Evolutionary conservation across 2,888 invertebrate species (phyloP), one percentile per base, ranked within the genome.

Genomic region (Hedya salicella): DNA sequence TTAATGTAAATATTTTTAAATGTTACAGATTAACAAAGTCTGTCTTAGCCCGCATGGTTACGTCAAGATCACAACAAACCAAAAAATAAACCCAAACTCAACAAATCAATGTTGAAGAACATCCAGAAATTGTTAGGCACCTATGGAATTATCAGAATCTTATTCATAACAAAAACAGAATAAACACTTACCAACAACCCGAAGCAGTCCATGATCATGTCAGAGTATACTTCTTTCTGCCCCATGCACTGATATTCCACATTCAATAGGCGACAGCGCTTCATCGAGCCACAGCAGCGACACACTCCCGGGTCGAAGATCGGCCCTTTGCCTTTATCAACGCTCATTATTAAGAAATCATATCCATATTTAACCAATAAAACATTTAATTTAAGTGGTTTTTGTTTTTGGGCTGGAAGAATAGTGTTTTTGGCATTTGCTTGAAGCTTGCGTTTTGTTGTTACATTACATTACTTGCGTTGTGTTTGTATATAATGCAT

Each of bases 171-270:
- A n/a, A n/a, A n/a, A n/a, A n/a, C n/a, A n/a, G n/a, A n/a, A 25
- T 25, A 25, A 25, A 6, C 30, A 77, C 85, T 79, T 74, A 91
- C 91, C 75, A 91, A 59, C 13, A 92, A 74, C 0, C 91, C 88
- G 67, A 86, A 92, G 68, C 90, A 90, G 65, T 91, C 91, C 83
- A 90, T 80, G 25, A 92, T 77, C 85, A 92, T 91, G 54, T 90
- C 89, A 0, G 89, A 85, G 73, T 92, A 92, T 0, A 89, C 70
- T 69, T 91, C 91, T 42, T 85, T 88, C 62, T 85, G 78, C 0
- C 88, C 89, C 13, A 80, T 79, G 71, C 81, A 80, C n/a, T 87
- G 83, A 68, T 92, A 92, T 75, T 90, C 90, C 0, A 82, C 73
- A 63, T 89, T 91, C 21, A 92, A 71, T 52, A 91, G 71, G 11